A percentile compares a stretch with the other conserved stretches of the same genome.
These are phyloP conservation scores for Drosophila subpulchrella DNA, from an alignment of 1,140 invertebrate species.

Conservation along the genomic window DNA sequence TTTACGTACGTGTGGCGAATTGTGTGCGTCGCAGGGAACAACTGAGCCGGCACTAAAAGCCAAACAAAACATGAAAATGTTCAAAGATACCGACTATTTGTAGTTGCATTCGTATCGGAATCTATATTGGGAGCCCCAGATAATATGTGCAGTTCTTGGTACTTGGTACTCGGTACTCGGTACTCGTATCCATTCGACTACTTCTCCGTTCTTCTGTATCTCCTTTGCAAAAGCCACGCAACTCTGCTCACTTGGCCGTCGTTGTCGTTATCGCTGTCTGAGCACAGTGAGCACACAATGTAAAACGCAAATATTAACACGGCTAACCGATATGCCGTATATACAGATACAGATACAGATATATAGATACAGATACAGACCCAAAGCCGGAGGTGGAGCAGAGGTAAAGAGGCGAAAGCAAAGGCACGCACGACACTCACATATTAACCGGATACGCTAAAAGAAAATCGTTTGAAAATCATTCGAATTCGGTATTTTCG, in stretches of 20 bases:
- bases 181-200: background rate
- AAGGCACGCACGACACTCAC: conserved; percentile 22
- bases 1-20: conserved; percentile 12
- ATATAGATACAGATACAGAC: background rate
- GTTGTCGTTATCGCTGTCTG: conserved; percentile 41
- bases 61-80: conserved; percentile 74
- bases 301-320: conserved; percentile 80
- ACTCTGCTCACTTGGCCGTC: conserved; percentile 20
- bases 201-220: background rate
- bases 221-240: background rate
- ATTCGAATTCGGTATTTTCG: background rate
- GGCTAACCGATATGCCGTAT: conserved; percentile 68
- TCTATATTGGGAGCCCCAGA: conserved; percentile 12
- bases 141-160: conserved; percentile 13
- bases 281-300: conserved; percentile 72
- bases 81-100: conserved; percentile 55
- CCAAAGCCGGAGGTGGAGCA: background rate
- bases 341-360: conserved; percentile 12
- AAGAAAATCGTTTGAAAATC: background rate
- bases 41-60: conserved; percentile 75
- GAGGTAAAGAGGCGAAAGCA: background rate
- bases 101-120: conserved; percentile 19
- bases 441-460: conserved; percentile 2
- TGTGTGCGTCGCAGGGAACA: conserved; percentile 28
- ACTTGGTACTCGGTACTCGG: background rate